Percentiles rank a stretch among this genome's conserved stretches.
These are phyloP conservation scores for Hydroisotoma schaefferi DNA, from an alignment of 2,888 invertebrate species.

Conservation along the genomic window DNA sequence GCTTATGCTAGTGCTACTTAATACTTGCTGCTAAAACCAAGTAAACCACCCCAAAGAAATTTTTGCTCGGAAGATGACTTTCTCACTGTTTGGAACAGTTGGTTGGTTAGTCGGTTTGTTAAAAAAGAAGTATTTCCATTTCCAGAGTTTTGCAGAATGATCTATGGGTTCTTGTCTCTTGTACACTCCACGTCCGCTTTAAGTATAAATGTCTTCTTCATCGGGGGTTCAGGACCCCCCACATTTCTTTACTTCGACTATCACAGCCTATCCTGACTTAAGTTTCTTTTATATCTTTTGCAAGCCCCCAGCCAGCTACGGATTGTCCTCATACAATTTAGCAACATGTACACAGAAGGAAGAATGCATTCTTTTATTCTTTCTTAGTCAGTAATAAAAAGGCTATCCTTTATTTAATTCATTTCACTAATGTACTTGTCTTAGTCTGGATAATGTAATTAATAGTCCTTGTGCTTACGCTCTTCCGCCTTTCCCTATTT, in stretches of 20 bases:
- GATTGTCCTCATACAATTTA: too few species aligned
- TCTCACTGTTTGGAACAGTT: neutral
- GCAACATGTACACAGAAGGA: too few species aligned
- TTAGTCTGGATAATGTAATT: conserved; percentile 18
- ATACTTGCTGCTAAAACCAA: neutral
- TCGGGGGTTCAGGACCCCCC: conserved; percentile 18
- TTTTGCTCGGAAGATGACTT: conserved; percentile 2
- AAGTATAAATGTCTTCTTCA: conserved; percentile 16
- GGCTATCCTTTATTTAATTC: conserved; percentile 10
- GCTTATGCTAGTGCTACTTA: too few species aligned
- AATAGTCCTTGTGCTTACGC: conserved; percentile 4
- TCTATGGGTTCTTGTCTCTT: conserved; percentile 22
- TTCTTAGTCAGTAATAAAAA: neutral
- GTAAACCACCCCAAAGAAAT: neutral
- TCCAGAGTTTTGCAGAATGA: conserved; percentile 12
- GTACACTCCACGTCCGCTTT: conserved; percentile 11
- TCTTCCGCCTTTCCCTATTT: neutral
- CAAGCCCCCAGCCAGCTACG: too few species aligned
- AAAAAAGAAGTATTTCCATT: conserved; percentile 3
- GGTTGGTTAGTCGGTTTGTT: neutral
- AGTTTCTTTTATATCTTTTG: too few species aligned
- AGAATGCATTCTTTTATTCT: too few species aligned
- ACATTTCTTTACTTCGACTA: conserved; percentile 12
- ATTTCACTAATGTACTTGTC: conserved; percentile 19
- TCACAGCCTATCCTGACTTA: too few species aligned